Percentiles rank a stretch among this genome's conserved stretches.
phyloP scores from a whole-genome alignment of 2,888 invertebrate species.

The Hemaris fuciformis region DNA sequence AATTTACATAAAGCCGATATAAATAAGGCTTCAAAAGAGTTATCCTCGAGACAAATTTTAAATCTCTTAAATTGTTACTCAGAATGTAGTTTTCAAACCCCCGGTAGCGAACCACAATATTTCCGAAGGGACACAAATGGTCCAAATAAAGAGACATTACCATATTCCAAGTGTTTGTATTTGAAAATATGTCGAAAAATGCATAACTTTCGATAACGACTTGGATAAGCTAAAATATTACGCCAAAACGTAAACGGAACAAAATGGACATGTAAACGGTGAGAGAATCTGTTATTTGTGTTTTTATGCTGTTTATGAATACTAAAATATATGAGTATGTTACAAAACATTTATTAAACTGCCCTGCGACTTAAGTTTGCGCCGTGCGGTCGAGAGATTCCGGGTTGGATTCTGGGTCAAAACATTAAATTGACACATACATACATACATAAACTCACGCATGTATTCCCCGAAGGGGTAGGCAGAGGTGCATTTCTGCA shows the following conservation, averaged over 20 bases:
- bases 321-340: too few species aligned
- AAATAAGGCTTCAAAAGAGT: conserved; percentile 6
- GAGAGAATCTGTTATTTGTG: neutral
- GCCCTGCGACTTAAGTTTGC: too few species aligned
- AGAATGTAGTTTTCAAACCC: neutral
- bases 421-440: too few species aligned
- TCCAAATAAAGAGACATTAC: conserved; percentile 1
- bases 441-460: too few species aligned
- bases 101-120: conserved; percentile 7
- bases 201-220: neutral
- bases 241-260: neutral
- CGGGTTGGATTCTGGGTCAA: too few species aligned
- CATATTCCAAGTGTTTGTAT: conserved; percentile 9
- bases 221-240: neutral
- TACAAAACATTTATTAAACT: too few species aligned
- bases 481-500: too few species aligned
- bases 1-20: conserved; percentile 6
- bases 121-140: neutral
- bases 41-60: neutral
- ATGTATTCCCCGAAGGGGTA: too few species aligned
- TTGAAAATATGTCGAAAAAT: conserved; percentile 1
- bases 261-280: too few species aligned
- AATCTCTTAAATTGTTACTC: neutral
- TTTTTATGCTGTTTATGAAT: neutral
- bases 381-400: too few species aligned